Conservation (phyloP, 2,113 vertebrate species). For the Salminus brasiliensis region DNA sequence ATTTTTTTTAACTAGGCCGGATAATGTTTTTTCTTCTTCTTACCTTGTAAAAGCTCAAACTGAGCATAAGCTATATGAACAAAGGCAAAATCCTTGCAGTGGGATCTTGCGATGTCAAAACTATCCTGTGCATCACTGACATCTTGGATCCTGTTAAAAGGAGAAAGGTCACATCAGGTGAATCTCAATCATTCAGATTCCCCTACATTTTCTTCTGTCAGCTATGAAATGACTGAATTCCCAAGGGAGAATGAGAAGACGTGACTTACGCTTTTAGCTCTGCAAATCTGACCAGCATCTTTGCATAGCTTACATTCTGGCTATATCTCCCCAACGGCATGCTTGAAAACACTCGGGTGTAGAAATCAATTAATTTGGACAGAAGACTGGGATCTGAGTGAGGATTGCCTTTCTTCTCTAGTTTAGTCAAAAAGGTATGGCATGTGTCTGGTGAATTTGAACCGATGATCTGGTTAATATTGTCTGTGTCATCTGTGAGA, state of each 20-base stretch:
- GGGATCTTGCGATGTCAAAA: constrained; percentile 88
- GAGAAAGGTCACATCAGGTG: not conserved
- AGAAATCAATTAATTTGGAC: constrained; percentile 85
- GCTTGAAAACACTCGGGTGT: constrained; percentile 85
- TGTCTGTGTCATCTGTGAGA: constrained; percentile 88
- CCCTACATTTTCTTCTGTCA: no score
- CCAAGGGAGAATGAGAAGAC: not conserved
- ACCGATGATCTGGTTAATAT: constrained; percentile 86
- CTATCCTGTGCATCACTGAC: constrained; percentile 87
- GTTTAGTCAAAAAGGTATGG: constrained; percentile 81
- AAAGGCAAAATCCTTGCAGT: constrained; percentile 93
- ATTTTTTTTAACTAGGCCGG: not conserved
- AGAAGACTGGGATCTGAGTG: constrained; percentile 75
- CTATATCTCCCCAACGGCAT: constrained; percentile 86
- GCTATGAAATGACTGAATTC: not conserved
- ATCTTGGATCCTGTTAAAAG: constrained; percentile 76
- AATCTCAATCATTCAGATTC: not conserved
- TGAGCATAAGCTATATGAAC: constrained; percentile 92
- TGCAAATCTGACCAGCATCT: constrained; percentile 91
- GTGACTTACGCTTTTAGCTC: constrained; percentile 91
- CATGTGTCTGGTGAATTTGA: constrained; percentile 89
- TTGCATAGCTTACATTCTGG: constrained; percentile 90
- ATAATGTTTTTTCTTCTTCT: not conserved
- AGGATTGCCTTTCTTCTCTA: constrained; percentile 85
- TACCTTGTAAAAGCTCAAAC: constrained; percentile 90